Evolutionary conservation across 2,797 vertebrate genomes (phyloP).

Genomic region (Potorous gilbertii): DNA sequence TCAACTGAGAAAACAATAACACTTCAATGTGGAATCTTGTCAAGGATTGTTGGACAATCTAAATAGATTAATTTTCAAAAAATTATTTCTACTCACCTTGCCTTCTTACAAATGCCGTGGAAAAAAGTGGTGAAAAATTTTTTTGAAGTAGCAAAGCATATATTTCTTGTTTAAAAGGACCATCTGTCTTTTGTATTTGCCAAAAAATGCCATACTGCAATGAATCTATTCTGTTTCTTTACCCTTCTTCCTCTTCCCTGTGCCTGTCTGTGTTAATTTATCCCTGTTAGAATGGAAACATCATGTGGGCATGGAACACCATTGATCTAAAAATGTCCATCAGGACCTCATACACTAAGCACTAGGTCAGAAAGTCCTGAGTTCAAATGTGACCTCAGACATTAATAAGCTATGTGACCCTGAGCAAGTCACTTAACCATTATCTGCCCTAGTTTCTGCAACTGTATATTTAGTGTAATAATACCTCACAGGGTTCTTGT

Average conservation of each 20-base stretch:
- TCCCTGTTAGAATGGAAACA: background rate
- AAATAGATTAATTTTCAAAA: background rate
- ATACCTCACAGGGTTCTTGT: background rate
- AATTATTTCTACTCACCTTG: background rate
- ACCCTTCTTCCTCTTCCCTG: background rate
- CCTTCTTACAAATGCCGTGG: background rate
- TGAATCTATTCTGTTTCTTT: background rate
- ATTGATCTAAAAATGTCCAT: background rate
- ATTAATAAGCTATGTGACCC: background rate
- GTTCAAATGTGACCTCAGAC: background rate
- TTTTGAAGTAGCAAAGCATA: background rate
- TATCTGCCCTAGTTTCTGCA: background rate
- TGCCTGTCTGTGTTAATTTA: background rate
- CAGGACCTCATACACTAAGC: background rate
- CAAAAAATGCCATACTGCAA: background rate
- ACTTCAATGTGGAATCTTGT: constrained; percentile 3
- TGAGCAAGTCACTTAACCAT: background rate
- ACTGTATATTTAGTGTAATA: background rate
- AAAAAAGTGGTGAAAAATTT: background rate
- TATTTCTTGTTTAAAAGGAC: background rate
- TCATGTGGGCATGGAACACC: background rate
- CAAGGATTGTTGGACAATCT: background rate
- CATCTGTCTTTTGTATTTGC: background rate
- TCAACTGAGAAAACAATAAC: background rate
- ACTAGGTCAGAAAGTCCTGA: background rate